Evolutionary conservation across 2,888 invertebrate genomes (phyloP).

Genomic region (Fabriciana adippe): DNA sequence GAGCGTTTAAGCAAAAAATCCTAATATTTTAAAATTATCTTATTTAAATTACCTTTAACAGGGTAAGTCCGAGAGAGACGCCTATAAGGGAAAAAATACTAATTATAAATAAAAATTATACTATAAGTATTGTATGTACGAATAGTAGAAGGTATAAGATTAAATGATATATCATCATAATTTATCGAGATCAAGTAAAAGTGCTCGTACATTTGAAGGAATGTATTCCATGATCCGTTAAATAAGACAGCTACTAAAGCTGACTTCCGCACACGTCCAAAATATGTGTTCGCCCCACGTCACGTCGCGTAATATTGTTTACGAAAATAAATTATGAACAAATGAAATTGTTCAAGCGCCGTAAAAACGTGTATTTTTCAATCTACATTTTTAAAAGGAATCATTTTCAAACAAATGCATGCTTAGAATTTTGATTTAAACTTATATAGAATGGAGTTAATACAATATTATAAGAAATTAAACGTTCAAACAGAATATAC

Average conservation of each 20-base stretch:
- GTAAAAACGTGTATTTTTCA: constrained; percentile 29
- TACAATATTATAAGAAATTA: not conserved
- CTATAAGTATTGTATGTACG: no score
- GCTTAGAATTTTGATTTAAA: constrained; percentile 16
- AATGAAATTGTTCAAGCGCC: constrained; percentile 30
- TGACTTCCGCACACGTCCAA: constrained; percentile 64
- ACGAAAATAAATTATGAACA: constrained; percentile 36
- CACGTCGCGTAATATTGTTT: constrained; percentile 55
- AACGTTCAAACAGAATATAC: constrained; percentile 1
- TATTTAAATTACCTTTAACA: no score
- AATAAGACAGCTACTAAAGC: constrained; percentile 72
- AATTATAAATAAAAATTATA: no score
- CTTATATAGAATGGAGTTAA: not conserved
- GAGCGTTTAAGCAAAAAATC: no score
- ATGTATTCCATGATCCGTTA: constrained; percentile 72
- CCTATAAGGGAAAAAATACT: no score
- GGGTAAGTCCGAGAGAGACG: no score
- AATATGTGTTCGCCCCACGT: constrained; percentile 64
- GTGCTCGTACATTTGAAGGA: constrained; percentile 62
- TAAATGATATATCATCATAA: constrained; percentile 39
- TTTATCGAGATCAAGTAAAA: constrained; percentile 22
- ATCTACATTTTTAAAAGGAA: constrained; percentile 27
- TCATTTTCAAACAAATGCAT: constrained; percentile 15
- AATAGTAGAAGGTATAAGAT: constrained; percentile 36
- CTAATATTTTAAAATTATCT: no score